phyloP scores from a whole-genome alignment of 2,797 vertebrate species.

The Vipera latastei region DNA sequence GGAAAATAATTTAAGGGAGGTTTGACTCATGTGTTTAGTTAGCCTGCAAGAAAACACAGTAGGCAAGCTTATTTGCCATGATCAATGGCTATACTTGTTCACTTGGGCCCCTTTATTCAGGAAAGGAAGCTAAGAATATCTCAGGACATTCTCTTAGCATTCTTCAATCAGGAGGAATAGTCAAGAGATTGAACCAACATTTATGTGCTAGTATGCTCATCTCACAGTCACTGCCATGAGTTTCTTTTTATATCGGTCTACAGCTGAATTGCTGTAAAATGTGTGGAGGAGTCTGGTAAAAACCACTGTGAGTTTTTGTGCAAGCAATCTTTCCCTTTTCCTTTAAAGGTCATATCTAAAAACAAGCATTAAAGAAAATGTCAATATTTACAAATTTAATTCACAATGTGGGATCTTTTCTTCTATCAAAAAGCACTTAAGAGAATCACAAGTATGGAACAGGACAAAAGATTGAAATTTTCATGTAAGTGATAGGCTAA shows the following conservation, averaged over 20 bases:
- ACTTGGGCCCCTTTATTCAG: background rate
- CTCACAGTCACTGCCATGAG: background rate
- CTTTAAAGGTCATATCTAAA: conserved; percentile 19
- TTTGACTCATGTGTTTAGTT: background rate
- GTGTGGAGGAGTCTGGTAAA: background rate
- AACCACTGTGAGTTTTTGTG: background rate
- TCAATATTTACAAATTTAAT: conserved; percentile 39
- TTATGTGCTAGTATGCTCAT: background rate
- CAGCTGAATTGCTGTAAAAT: background rate
- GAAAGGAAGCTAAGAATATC: background rate
- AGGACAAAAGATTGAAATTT: conserved; percentile 24
- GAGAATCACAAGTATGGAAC: conserved; percentile 25
- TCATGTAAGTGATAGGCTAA: conserved; percentile 9
- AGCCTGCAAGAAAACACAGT: background rate
- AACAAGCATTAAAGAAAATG: conserved; percentile 25
- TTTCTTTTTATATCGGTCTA: background rate
- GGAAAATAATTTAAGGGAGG: background rate
- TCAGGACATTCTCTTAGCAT: background rate
- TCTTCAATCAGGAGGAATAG: background rate
- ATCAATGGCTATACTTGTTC: background rate
- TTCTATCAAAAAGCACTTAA: conserved; percentile 47
- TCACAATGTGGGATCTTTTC: conserved; percentile 21
- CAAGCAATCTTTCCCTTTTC: conserved; percentile 3
- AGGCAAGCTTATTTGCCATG: background rate
- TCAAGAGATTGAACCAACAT: background rate